Conservation (phyloP, 2,888 invertebrate genomes). For the Orgyia antiqua region DNA sequence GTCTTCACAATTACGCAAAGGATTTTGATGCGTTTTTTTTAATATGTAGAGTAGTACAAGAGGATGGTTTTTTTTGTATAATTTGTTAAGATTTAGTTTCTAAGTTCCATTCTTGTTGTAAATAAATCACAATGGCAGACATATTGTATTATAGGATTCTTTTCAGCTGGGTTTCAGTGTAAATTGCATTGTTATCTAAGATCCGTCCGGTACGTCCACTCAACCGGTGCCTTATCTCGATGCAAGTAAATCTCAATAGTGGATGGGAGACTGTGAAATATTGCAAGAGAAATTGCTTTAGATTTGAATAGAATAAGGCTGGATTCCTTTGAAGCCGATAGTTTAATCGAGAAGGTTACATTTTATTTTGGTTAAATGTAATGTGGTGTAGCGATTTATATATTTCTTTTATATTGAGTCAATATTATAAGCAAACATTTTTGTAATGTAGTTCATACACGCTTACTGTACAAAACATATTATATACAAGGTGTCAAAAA, state of each 20-base stretch:
- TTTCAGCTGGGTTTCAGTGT: conserved; percentile 29
- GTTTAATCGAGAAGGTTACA: conserved; percentile 22
- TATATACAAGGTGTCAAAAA: too few species aligned
- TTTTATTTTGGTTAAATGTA: conserved; percentile 8
- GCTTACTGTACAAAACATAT: too few species aligned
- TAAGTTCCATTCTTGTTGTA: too few species aligned
- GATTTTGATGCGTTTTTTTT: too few species aligned
- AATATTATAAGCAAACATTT: too few species aligned
- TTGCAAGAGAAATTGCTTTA: conserved; percentile 41
- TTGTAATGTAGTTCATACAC: too few species aligned
- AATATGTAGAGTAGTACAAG: too few species aligned
- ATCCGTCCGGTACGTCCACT: conserved; percentile 26
- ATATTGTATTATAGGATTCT: too few species aligned
- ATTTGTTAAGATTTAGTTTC: too few species aligned
- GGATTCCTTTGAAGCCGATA: conserved; percentile 24
- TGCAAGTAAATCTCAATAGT: conserved; percentile 46
- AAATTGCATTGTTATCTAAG: conserved; percentile 65
- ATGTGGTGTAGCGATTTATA: conserved; percentile 6
- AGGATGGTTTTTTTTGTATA: too few species aligned
- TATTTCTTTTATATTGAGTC: conserved; percentile 3
- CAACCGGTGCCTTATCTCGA: conserved; percentile 50
- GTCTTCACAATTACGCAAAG: too few species aligned
- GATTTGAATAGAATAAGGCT: conserved; percentile 31
- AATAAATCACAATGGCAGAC: too few species aligned
- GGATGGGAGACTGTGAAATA: conserved; percentile 43